Conservation (phyloP, 2,113 vertebrate species). For the Melanostigma gelatinosum region DNA sequence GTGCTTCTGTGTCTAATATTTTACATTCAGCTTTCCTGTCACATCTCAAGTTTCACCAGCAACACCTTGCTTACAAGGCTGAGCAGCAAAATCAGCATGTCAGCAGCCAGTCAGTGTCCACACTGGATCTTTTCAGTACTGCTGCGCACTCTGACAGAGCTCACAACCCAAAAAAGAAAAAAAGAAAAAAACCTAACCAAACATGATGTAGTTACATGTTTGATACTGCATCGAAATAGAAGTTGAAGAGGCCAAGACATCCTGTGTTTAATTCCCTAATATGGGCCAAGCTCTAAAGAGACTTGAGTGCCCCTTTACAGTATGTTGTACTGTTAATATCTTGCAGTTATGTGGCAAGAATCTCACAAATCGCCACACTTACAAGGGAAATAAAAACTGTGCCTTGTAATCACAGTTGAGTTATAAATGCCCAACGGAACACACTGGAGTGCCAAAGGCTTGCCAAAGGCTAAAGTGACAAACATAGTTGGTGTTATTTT, state of each 20-base stretch:
- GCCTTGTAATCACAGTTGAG: not conserved
- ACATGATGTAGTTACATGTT: not conserved
- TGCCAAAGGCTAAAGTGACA: not conserved
- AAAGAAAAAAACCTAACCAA: not conserved
- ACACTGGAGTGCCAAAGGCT: not conserved
- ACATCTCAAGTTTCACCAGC: conserved; percentile 10
- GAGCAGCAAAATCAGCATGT: not conserved
- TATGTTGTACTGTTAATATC: not conserved
- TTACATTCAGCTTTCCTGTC: conserved; percentile 16
- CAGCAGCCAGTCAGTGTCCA: conserved; percentile 1
- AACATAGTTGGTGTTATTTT: not conserved
- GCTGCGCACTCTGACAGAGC: not conserved
- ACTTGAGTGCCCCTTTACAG: not conserved
- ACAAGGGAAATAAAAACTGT: conserved; percentile 24
- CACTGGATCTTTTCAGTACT: not conserved
- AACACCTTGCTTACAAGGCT: conserved; percentile 30
- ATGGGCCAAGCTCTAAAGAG: not conserved
- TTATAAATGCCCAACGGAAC: not conserved
- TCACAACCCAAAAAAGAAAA: not conserved
- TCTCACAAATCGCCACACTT: not conserved
- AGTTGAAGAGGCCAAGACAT: not conserved
- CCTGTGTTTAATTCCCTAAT: not conserved
- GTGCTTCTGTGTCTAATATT: not conserved
- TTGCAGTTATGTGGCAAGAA: not conserved
- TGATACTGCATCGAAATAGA: not conserved